Base-by-base conservation (phyloP, 2,113 vertebrate genomes). In the Leptobrachium leishanense region DNA sequence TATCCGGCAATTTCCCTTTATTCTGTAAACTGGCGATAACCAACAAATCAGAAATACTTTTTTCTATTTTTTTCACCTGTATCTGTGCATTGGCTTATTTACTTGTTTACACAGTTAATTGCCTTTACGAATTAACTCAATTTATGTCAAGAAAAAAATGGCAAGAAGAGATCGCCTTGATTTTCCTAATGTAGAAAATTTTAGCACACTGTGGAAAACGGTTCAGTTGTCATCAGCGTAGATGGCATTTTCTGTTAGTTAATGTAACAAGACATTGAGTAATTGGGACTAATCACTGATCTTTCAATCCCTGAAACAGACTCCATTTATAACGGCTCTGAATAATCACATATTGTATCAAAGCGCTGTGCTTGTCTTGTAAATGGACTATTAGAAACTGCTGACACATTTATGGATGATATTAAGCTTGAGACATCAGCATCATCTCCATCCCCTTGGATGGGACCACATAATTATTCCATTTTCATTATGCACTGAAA, bases 211-310 rank as follows among this genome's bases (percentile, higher is more conserved):
- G n/a, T 10, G 10, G 40, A 63, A 55, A 74, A 59, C 31, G 41
- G 6, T 50, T 62, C 75, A 72, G 40, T 65, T 66, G 72, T 72
- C 76, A 50, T 46, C 40, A 43, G 7, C 20, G 20, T 31, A 31
- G 5, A 65, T 20, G 13, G 64, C 44, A 72, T 70, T 55, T 73
- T 72, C 55, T 79, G 73, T 53, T 72, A 39, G 4, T 68, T 79
- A 73, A 79, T 79, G 77, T 67, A 44, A 79, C 62, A 66, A 73
- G 70, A 66, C 77, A 59, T 63, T 74, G 72, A 73, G 77, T 79
- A 79, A 79, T 74, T 79, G 77, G 50, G 46, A 67, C 50, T 73
- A 79, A 79, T 59, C 62, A 73, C 70, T 55, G 70, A 79, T 79
- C 70, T 57, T 67, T 72, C 62, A 72, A 72, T 79, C 72, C 69